These are phyloP conservation scores for Ceyx melanurus DNA, from an alignment of 2,113 vertebrate genomes.

Conservation along the genomic window DNA sequence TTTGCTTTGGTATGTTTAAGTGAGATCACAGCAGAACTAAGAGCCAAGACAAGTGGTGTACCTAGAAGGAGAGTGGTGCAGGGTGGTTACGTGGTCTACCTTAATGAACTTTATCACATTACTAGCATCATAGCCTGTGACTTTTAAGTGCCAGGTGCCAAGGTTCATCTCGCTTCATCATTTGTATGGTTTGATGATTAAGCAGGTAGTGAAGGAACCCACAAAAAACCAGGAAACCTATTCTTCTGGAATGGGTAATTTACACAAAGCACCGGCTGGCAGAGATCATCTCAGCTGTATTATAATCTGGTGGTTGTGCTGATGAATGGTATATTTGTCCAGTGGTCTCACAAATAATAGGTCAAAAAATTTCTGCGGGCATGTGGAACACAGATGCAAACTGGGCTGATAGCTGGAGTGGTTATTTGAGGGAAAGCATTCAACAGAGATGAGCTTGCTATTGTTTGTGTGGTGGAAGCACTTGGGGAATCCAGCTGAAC, in stretches of 20 bases:
- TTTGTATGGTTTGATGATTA: constrained; percentile 38
- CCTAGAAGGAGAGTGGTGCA: not conserved
- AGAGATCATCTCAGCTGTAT: not conserved
- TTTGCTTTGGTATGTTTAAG: not conserved
- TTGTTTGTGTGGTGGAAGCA: not conserved
- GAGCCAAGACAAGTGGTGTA: not conserved
- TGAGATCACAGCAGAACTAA: not conserved
- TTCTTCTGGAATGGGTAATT: constrained; percentile 36
- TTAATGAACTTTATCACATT: not conserved
- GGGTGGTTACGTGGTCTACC: not conserved
- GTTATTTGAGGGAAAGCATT: not conserved
- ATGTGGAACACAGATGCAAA: constrained; percentile 21
- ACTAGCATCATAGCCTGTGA: not conserved
- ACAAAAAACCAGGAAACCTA: not conserved
- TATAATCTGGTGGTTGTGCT: constrained; percentile 52
- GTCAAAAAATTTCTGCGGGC: constrained; percentile 41
- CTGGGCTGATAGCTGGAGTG: not conserved
- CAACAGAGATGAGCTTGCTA: not conserved
- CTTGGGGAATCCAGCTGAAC: not conserved
- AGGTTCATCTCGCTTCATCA: not conserved
- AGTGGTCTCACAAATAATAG: constrained; percentile 44
- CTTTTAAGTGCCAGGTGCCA: not conserved
- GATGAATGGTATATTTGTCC: constrained; percentile 49
- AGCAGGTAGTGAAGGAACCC: constrained; percentile 24
- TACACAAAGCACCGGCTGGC: constrained; percentile 53